Base-by-base conservation (phyloP, 2,888 invertebrate species). In the Globia sparganii region DNA sequence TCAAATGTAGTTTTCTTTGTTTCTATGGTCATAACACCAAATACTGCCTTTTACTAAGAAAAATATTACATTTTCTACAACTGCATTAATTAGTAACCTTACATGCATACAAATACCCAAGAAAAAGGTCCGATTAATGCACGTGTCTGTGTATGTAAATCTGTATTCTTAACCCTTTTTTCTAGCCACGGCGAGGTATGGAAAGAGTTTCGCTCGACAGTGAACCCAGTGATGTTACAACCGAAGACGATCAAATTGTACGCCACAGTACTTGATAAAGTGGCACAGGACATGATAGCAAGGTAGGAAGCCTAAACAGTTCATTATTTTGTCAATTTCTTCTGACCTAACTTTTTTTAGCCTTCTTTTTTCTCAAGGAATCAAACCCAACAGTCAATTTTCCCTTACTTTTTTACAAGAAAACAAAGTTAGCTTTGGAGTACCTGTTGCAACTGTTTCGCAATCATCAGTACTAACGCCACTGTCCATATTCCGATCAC, bases 201-300 rank as follows among this genome's bases (percentile, higher is more conserved):
- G 98, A 97, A 98, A 92, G 95, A 97, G 80, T 97, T 98, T 84
- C 97, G 98, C 66, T 97, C 97, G 13, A 97, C 97, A 84, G 98
- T 98, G 0, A 98, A 98, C 90, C 98, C 98, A 84, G 97, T 98
- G 25, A 97, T 98, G 97, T 94, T 98, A 88, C 97, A 98, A 90
- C 98, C 98, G 0, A 97, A 97, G 87, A 97, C 97, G 0, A 98
- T 98, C 0, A 97, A 97, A 88, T 97, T 97, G 86, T 98, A 98
- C 90, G 94, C 97, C 3, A 94, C 95, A 13, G 96, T 97, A 11
- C 97, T 98, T 68, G 97, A 97, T 89, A 97, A 97, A 84, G 98
- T 98, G 0, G 97, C 98, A 1, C 91, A 95, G 61, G 97, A 98
- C 78, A 98, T 98, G 93, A 94, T 98, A 13, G 80, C 94, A 84